A percentile compares a stretch with the other conserved stretches of the same genome.
phyloP scores from a whole-genome alignment of 2,888 invertebrate species.

The Alviniconcha strummeri region DNA sequence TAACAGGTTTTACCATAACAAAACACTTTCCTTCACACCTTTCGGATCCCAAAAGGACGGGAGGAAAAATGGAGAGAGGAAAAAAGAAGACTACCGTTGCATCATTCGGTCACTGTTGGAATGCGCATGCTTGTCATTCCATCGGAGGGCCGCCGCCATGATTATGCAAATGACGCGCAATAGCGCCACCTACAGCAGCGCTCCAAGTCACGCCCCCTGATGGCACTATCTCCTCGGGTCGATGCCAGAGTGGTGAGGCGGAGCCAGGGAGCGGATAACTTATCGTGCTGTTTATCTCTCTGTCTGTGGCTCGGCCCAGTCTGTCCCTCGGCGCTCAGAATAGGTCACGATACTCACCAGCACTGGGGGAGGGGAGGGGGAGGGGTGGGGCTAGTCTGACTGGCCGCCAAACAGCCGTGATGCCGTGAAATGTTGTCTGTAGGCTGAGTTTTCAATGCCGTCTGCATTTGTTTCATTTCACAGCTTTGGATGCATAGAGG shows the following conservation, averaged over 20 bases:
- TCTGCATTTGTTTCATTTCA: too few species aligned
- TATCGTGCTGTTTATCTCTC: constrained; percentile 27
- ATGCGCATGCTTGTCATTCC: constrained; percentile 6
- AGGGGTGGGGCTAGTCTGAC: neutral
- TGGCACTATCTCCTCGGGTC: constrained; percentile 17
- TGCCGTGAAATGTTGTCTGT: too few species aligned
- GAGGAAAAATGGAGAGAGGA: too few species aligned
- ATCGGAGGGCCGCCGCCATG: neutral
- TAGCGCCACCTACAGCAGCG: constrained; percentile 32
- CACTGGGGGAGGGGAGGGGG: neutral
- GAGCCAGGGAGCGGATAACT: constrained; percentile 24
- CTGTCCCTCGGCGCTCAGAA: neutral
- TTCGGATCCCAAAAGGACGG: too few species aligned
- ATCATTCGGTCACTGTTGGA: too few species aligned
- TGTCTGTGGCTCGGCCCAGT: neutral
- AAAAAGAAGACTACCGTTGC: too few species aligned
- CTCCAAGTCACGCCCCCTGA: constrained; percentile 29
- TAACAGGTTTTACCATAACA: too few species aligned
- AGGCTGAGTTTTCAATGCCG: too few species aligned
- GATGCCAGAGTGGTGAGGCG: constrained; percentile 34
- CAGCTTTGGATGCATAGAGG: too few species aligned
- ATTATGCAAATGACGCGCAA: constrained; percentile 31
- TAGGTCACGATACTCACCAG: neutral
- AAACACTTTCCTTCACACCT: too few species aligned
- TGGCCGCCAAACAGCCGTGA: neutral